Conservation (phyloP, 2,888 invertebrate genomes). For the Nematopogon swammerdamellus region DNA sequence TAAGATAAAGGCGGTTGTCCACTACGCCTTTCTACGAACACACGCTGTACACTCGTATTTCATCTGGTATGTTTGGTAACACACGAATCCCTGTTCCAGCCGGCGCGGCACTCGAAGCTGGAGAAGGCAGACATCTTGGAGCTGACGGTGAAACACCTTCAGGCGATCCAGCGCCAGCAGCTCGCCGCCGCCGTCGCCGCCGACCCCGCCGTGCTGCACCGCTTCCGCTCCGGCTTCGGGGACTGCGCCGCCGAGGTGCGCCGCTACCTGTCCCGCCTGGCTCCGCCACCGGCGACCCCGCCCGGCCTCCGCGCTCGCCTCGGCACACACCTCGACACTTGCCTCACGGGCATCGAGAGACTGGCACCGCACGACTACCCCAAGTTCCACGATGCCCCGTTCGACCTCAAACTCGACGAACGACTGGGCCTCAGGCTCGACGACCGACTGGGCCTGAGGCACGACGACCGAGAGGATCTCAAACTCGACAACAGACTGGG, state of each 20-base stretch:
- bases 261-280: constrained; percentile 59
- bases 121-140: constrained; percentile 96
- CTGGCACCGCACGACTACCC: constrained; percentile 23
- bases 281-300: constrained; percentile 57
- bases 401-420: too few relatives aligned
- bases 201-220: constrained; percentile 79
- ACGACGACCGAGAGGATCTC: too few relatives aligned
- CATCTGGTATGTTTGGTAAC: constrained; percentile 14
- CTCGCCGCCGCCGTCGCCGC: constrained; percentile 76
- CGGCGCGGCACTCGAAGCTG: constrained; percentile 87
- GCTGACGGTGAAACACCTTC: constrained; percentile 90
- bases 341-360: constrained; percentile 55
- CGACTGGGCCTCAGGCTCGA: too few relatives aligned
- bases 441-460: too few relatives aligned
- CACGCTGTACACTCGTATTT: too few relatives aligned
- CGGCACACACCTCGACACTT: constrained; percentile 61
- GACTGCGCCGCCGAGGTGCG: constrained; percentile 86
- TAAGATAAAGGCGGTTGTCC: too few relatives aligned
- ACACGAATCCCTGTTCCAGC: too few relatives aligned
- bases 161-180: constrained; percentile 85
- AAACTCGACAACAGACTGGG: too few relatives aligned
- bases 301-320: constrained; percentile 60
- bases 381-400: constrained; percentile 42
- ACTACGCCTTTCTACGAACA: too few relatives aligned
- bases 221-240: constrained; percentile 83